These are phyloP conservation scores for Phaonia tiefii DNA, from an alignment of 2,888 invertebrate species.

Conservation along the genomic window DNA sequence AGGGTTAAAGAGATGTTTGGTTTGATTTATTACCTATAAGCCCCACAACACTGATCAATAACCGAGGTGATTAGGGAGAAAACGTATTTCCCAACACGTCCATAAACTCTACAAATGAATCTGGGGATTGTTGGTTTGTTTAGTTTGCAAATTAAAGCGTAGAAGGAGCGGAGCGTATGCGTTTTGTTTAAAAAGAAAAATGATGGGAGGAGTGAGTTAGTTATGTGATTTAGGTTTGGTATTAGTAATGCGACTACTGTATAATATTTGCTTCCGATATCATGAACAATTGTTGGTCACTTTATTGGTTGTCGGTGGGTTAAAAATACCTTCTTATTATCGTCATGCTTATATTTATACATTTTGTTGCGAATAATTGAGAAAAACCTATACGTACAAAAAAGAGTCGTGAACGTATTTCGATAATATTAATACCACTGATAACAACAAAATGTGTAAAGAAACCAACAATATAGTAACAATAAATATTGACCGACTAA, in stretches of 20 bases:
- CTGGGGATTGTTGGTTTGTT: conserved; percentile 60
- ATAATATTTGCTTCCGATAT: neutral
- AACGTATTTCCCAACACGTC: conserved; percentile 86
- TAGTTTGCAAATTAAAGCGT: conserved; percentile 31
- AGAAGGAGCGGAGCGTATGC: conserved; percentile 49
- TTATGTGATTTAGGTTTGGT: conserved; percentile 21
- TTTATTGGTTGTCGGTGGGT: conserved; percentile 1
- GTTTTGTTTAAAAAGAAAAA: conserved; percentile 38
- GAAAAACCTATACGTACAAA: conserved; percentile 9
- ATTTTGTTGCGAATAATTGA: conserved; percentile 20
- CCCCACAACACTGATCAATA: conserved; percentile 86
- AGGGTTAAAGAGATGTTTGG: conserved; percentile 7
- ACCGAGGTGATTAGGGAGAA: conserved; percentile 87
- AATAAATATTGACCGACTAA: too few species aligned
- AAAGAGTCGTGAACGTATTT: neutral
- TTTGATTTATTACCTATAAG: conserved; percentile 83
- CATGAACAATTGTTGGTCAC: neutral
- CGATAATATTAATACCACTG: neutral
- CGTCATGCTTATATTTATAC: conserved; percentile 21
- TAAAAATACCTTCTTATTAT: conserved; percentile 14
- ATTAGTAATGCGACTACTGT: conserved; percentile 28
- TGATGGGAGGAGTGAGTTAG: conserved; percentile 35
- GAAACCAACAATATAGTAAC: neutral
- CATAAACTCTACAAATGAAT: conserved; percentile 84
- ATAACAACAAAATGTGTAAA: conserved; percentile 8